Evolutionary conservation across 1,140 invertebrate genomes (phyloP), one percentile per base, ranked within the genome.

Genomic region (Drosophila melanica): DNA sequence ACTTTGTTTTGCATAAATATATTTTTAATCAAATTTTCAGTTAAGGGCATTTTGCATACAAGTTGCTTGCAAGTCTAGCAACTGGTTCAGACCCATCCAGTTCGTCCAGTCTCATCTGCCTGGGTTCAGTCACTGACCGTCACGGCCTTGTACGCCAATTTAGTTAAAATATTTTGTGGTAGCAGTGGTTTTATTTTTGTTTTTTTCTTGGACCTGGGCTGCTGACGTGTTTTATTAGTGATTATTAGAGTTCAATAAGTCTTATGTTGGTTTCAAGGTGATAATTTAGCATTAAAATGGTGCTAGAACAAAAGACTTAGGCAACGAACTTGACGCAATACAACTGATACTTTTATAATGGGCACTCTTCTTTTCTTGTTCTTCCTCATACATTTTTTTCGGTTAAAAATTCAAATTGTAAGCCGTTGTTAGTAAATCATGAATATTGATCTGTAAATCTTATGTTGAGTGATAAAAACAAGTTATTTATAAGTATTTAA

Each of bases 241-340:
- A 44, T 59, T 45, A 45, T 71, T 70, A 10, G 47, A 58, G 65
- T 57, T 85, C 70, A 80, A 74, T 72, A 65, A 68, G 64, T 70
- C 80, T 79, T 65, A 66, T 44, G 66, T 42, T 44, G 39, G 18
- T 54, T 14, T 16, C 60, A 81, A 87, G 79, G 81, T 75, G 42
- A 70, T 70, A 55, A 54, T 62, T 78, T 81, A 69, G 70, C 67
- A 69, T 75, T 64, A 50, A 75, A 86, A 84, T 73, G 30, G 37
- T 10, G 60, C 35, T 82, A 81, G 71, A 86, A 90, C 85, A 90
- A 90, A 90, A 81, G 86, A 90, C 78, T 90, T 81, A 63, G 51
- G 53, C 74, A 65, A 72, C 86, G 51, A 90, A 90, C 85, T 90
- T 66, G 51, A 47, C 50, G 33, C 12, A 6, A 33, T 11, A 4